These are phyloP conservation scores for Sternotherus odoratus DNA, from an alignment of 2,797 vertebrate genomes.

Conservation along the genomic window DNA sequence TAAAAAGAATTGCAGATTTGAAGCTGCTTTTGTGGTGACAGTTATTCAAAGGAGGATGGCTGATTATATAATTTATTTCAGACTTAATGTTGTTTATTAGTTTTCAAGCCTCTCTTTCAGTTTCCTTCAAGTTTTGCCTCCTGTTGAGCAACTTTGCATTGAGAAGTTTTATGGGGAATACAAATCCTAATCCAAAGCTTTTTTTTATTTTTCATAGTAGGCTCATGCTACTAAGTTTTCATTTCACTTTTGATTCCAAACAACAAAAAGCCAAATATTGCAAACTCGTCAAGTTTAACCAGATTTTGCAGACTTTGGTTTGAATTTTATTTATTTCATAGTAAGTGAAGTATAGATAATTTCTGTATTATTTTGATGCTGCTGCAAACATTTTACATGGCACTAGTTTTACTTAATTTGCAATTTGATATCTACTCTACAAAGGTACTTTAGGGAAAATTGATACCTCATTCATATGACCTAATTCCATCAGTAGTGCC, in stretches of 20 bases:
- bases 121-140: background rate
- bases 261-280: background rate
- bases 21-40: background rate
- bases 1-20: background rate
- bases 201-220: background rate
- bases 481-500: conserved; percentile 9
- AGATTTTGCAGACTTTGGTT: background rate
- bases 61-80: conserved; percentile 5
- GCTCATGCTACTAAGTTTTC: background rate
- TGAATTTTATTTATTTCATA: background rate
- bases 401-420: background rate
- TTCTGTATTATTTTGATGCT: background rate
- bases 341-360: background rate
- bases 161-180: background rate
- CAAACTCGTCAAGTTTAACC: background rate
- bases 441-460: background rate
- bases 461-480: background rate
- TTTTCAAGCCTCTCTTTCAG: background rate
- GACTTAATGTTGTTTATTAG: conserved; percentile 31
- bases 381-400: background rate
- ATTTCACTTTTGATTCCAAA: background rate
- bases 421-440: background rate
- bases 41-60: background rate
- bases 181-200: background rate
- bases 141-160: background rate